phyloP scores from a whole-genome alignment of 2,113 vertebrate species.

The Sturnus vulgaris region DNA sequence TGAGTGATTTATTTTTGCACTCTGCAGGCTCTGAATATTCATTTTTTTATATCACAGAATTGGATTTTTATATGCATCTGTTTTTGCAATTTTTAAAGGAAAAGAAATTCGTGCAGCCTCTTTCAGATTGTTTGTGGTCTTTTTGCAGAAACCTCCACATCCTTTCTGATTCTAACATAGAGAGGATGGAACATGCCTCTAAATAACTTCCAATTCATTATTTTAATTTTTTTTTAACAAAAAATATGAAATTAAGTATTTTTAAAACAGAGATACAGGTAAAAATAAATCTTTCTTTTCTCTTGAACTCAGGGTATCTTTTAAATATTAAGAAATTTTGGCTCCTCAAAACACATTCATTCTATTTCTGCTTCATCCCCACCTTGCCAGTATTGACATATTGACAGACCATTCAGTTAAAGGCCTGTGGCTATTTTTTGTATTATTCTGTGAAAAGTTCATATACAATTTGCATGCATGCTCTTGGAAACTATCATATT shows the following conservation, averaged over 20 bases:
- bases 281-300: not conserved
- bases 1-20: slow-evolving; percentile 50
- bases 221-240: not conserved
- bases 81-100: not conserved
- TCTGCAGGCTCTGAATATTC: slow-evolving; percentile 3
- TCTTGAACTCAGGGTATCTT: not conserved
- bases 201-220: not conserved
- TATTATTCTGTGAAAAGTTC: not conserved
- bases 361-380: not conserved
- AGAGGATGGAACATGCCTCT: not conserved
- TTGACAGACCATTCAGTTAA: not conserved
- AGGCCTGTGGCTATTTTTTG: not conserved
- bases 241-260: not conserved
- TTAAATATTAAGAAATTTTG: not conserved
- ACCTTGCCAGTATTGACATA: not conserved
- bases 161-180: not conserved
- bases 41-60: not conserved
- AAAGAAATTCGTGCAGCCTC: not conserved
- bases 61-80: not conserved
- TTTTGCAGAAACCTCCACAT: not conserved
- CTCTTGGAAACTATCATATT: not conserved
- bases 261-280: not conserved
- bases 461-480: not conserved
- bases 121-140: not conserved
- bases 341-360: not conserved